Conservation (phyloP, 37 sponge, comb jelly and placozoan genomes). For the Oopsacas minuta region DNA sequence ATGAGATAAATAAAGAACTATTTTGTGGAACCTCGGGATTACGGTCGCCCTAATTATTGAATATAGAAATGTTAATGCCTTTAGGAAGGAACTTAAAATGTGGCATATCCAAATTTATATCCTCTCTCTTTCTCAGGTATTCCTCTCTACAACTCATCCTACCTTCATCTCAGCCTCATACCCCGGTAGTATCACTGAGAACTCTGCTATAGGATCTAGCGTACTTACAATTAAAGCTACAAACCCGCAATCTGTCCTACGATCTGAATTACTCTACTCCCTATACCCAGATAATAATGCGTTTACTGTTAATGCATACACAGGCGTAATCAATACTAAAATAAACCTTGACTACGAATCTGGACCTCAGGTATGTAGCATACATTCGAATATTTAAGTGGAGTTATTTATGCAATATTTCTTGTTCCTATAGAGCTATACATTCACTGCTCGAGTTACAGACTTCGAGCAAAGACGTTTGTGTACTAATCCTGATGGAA, state of each 20-base stretch:
- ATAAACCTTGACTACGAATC: neutral
- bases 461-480: constrained; percentile 3
- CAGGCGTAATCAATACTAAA: neutral
- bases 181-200: neutral
- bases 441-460: neutral
- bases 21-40: too few relatives aligned
- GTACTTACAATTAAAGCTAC: neutral
- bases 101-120: too few relatives aligned
- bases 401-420: neutral
- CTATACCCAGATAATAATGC: neutral
- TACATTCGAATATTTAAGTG: neutral
- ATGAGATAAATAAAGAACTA: too few relatives aligned
- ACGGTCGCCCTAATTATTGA: too few relatives aligned
- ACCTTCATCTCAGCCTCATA: neutral
- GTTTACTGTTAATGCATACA: neutral
- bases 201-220: neutral
- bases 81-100: too few relatives aligned
- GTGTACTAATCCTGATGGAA: neutral
- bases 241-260: neutral
- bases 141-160: neutral
- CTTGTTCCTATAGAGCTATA: neutral
- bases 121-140: neutral
- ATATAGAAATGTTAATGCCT: too few relatives aligned
- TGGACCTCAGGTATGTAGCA: neutral
- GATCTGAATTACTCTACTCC: neutral